Evolutionary conservation across 2,797 vertebrate species (phyloP).

Genomic region (Gymnothorax reevesii): DNA sequence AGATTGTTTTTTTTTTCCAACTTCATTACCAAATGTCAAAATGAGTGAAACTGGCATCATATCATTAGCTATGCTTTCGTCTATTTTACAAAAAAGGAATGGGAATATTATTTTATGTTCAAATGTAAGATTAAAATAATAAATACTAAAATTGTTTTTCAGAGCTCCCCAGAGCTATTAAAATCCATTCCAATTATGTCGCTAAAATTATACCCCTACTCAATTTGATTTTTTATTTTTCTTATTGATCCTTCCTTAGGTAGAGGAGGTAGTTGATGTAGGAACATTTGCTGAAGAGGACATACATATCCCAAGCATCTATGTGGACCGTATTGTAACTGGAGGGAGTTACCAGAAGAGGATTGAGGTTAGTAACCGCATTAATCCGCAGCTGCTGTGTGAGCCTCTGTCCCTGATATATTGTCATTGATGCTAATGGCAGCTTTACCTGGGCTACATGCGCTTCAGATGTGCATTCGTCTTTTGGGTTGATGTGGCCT

Average conservation of each 20-base stretch:
- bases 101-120: no score
- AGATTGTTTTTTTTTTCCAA: no score
- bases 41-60: no score
- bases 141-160: no score
- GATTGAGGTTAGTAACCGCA: slow-evolving; percentile 72
- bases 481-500: background rate
- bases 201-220: background rate
- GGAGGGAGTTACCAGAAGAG: slow-evolving; percentile 80
- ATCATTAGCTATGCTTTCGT: no score
- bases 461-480: background rate
- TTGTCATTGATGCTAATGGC: background rate
- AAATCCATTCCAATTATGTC: background rate
- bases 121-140: no score
- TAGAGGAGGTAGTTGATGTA: slow-evolving; percentile 83
- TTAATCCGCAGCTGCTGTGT: background rate
- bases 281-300: slow-evolving; percentile 81
- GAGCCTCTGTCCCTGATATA: background rate
- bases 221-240: background rate
- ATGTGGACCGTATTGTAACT: slow-evolving; percentile 79
- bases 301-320: slow-evolving; percentile 82
- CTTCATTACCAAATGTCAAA: no score
- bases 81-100: no score
- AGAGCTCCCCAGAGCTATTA: no score
- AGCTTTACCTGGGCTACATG: background rate
- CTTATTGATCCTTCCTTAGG: slow-evolving; percentile 55